Conservation (phyloP, 2,797 vertebrate species). For the Spheniscus humboldti region DNA sequence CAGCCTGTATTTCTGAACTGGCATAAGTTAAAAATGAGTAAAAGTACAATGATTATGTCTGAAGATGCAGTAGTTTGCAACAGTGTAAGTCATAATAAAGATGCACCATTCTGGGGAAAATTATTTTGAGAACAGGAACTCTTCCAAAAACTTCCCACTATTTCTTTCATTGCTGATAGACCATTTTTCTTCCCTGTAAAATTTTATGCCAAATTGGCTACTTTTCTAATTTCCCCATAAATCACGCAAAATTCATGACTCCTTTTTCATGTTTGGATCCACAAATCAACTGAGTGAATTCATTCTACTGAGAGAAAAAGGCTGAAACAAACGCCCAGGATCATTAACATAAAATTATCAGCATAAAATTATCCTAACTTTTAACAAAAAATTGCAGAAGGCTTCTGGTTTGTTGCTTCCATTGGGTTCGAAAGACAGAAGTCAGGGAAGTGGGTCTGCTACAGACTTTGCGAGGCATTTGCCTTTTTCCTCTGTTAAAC, state of each 20-base stretch:
- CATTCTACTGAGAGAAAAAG: background rate
- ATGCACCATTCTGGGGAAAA: background rate
- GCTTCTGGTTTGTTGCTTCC: background rate
- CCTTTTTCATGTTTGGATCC: background rate
- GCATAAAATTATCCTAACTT: background rate
- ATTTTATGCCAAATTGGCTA: conserved; percentile 4
- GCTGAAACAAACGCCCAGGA: background rate
- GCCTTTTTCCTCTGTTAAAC: conserved; percentile 42
- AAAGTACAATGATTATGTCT: background rate
- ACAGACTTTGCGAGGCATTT: conserved; percentile 1
- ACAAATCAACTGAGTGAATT: background rate
- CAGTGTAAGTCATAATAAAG: background rate
- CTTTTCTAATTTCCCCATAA: conserved; percentile 32
- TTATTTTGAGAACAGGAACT: background rate
- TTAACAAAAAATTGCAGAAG: background rate
- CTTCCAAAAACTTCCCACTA: conserved; percentile 21
- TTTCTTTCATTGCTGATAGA: conserved; percentile 14
- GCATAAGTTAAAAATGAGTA: background rate
- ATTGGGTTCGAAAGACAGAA: background rate
- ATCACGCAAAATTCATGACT: background rate
- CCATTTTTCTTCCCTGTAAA: background rate
- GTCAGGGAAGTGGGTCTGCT: background rate
- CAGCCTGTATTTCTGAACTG: background rate
- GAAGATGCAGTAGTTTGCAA: conserved; percentile 9
- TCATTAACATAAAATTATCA: background rate